Evolutionary conservation across 2,888 invertebrate genomes (phyloP), one percentile per base, ranked within the genome.

Genomic region (Coenonympha arcania): DNA sequence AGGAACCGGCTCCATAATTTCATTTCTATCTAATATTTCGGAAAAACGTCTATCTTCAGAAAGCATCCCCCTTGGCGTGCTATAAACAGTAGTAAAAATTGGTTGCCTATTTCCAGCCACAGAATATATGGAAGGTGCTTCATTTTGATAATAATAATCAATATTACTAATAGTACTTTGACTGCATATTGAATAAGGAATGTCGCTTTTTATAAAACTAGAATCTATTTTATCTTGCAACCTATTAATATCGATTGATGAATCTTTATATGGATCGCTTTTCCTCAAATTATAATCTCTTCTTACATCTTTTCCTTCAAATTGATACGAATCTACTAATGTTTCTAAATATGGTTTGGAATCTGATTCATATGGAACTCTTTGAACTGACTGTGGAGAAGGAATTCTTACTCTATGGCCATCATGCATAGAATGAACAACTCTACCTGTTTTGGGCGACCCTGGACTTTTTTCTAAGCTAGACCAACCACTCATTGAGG

Each of bases 401-500:
- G 76, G 62, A 40, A 76, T 72, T 65, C 79, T 77, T 46, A 76
- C 70, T 73, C 83, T 85, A 65, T 84, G 80, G 51, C 72, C 62
- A 54, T 86, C 86, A 50, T 84, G 83, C 52, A 71, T 68, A 48
- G 66, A 66, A 55, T 85, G 85, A 18, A 70, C 62, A 19, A 76
- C 67, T 68, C 82, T 76, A 20, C 79, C 84, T 16, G 86, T 90
- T 72, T 92, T 92, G 0, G 94, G 93, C 0, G 93, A 94, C 19
- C 92, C 92, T 3, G 94, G 94, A 24, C 94, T 94, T 79, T 94
- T 94, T 73, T 95, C 94, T 64, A 94, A 80, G 68, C 93, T 93
- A 8, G 93, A 93, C 90, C 94, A 93, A 3, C 94, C 94, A 67
- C 93, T 94, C 91, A 95, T 92, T 4, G 95, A 95, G 0, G 94